These are phyloP conservation scores for Parapristionchus giblindavisi DNA, from an alignment of 2,888 invertebrate genomes.

Conservation along the genomic window DNA sequence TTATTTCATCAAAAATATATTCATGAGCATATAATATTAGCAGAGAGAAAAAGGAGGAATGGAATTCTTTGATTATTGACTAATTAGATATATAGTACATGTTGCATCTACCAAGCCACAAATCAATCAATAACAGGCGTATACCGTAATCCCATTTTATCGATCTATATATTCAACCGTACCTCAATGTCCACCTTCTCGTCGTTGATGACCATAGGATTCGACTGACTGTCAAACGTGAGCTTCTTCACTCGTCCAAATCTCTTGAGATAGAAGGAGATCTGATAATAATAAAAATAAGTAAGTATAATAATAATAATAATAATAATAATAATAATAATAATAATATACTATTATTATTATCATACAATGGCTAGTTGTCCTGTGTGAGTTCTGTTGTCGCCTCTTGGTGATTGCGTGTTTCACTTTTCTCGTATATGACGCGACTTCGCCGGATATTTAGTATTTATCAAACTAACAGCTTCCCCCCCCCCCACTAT, in stretches of 20 bases:
- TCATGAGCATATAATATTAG: too few relatives aligned
- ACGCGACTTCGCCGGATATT: neutral
- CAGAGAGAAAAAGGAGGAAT: too few relatives aligned
- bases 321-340: neutral
- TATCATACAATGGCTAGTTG: neutral
- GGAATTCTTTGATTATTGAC: too few relatives aligned
- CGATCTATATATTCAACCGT: too few relatives aligned
- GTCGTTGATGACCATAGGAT: constrained; percentile 41
- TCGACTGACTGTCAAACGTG: neutral
- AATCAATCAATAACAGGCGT: too few relatives aligned
- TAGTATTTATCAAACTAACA: neutral
- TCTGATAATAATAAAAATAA: neutral
- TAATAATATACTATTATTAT: neutral
- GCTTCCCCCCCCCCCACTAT: constrained; percentile 1
- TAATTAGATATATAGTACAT: too few relatives aligned
- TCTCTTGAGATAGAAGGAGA: neutral
- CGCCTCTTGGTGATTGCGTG: too few relatives aligned
- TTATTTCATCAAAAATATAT: too few relatives aligned
- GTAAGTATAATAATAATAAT: neutral
- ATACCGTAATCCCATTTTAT: too few relatives aligned
- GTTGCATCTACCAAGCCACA: too few relatives aligned
- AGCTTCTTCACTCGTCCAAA: constrained; percentile 29
- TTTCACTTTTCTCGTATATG: neutral
- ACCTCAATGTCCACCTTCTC: constrained; percentile 48
- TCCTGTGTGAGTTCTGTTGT: too few relatives aligned